phyloP scores from a whole-genome alignment of 2,888 invertebrate genomes.

The Automeris io region DNA sequence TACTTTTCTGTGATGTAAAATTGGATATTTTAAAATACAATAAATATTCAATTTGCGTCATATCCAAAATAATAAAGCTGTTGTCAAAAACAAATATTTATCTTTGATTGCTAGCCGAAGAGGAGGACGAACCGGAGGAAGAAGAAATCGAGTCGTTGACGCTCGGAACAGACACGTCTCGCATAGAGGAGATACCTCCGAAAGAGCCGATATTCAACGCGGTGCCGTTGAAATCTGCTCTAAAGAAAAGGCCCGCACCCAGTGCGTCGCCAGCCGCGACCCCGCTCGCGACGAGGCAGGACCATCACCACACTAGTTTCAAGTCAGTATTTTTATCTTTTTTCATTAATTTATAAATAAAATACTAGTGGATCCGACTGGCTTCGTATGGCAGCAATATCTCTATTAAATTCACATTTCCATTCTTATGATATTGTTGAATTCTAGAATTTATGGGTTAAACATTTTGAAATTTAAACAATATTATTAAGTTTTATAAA shows the following conservation, averaged over 20 bases:
- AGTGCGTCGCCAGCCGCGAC: constrained; percentile 82
- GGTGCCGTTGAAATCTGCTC: constrained; percentile 93
- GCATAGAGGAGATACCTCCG: constrained; percentile 94
- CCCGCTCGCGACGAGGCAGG: constrained; percentile 79
- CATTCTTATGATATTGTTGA: too few relatives aligned
- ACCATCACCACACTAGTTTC: constrained; percentile 85
- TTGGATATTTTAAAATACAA: not conserved
- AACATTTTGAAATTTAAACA: too few relatives aligned
- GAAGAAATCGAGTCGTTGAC: constrained; percentile 80
- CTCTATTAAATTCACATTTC: too few relatives aligned
- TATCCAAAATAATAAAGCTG: not conserved
- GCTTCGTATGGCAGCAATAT: too few relatives aligned
- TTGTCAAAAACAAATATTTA: not conserved
- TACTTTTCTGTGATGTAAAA: too few relatives aligned
- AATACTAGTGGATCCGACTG: too few relatives aligned
- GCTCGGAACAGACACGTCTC: constrained; percentile 83
- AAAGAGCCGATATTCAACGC: constrained; percentile 95
- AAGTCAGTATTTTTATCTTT: constrained; percentile 76
- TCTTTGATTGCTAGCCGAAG: constrained; percentile 43
- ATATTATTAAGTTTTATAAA: too few relatives aligned
- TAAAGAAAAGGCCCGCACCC: constrained; percentile 88
- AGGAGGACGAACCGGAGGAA: constrained; percentile 81
- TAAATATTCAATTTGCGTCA: not conserved
- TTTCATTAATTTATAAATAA: too few relatives aligned
- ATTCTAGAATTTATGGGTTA: too few relatives aligned